These are phyloP conservation scores for Zoanthus solanderi DNA, from an alignment of 92 coral and sea anemone species.

Conservation along the genomic window DNA sequence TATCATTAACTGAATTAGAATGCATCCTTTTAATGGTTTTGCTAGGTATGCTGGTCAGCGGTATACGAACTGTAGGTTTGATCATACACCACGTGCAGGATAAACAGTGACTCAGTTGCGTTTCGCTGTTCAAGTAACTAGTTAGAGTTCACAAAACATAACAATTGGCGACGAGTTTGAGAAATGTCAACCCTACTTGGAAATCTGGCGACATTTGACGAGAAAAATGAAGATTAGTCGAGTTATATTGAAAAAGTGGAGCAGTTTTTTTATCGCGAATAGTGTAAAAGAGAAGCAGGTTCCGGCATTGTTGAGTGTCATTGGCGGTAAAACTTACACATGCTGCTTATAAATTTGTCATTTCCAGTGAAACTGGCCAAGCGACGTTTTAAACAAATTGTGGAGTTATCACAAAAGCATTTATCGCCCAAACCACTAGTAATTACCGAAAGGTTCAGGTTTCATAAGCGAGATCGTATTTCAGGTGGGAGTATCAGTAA, in stretches of 20 bases:
- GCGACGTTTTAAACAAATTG: constrained; percentile 43
- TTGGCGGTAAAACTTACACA: constrained; percentile 66
- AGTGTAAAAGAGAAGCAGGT: constrained; percentile 40
- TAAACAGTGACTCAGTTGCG: no score
- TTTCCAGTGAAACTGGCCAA: constrained; percentile 60
- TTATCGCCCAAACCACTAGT: constrained; percentile 67
- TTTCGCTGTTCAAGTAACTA: no score
- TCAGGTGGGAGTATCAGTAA: constrained; percentile 64
- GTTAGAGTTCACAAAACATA: neutral
- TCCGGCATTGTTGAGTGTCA: constrained; percentile 43
- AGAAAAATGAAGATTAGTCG: constrained; percentile 45
- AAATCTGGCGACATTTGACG: neutral
- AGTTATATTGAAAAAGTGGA: constrained; percentile 55
- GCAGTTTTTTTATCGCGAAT: constrained; percentile 47
- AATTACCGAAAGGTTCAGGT: constrained; percentile 68
- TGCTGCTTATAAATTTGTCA: constrained; percentile 37
- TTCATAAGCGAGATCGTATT: constrained; percentile 65
- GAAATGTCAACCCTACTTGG: constrained; percentile 11
- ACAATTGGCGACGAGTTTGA: constrained; percentile 15
- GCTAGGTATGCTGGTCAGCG: no score
- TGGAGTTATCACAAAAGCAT: constrained; percentile 58
- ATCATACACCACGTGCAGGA: no score
- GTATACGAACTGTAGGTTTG: no score
- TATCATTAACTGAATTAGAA: no score
- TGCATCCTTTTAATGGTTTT: no score